Evolutionary conservation across 2,113 vertebrate genomes (phyloP).

Genomic region (Apodemus speciosus): DNA sequence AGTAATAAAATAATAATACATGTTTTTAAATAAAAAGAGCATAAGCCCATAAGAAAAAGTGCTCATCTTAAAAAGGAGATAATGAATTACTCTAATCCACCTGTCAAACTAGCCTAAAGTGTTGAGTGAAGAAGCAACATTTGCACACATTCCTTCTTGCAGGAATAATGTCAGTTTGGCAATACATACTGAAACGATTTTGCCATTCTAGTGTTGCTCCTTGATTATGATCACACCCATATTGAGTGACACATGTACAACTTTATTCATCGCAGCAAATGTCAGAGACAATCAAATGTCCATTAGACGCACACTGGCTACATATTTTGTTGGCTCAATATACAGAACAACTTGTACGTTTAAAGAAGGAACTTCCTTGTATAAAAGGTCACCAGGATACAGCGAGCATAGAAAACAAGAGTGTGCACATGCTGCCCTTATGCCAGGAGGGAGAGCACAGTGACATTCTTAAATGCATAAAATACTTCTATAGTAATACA

Average conservation of each 20-base stretch:
- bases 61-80: neutral
- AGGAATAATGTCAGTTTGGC: neutral
- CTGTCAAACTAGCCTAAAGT: neutral
- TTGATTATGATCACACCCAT: neutral
- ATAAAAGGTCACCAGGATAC: conserved; percentile 20
- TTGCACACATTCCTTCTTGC: neutral
- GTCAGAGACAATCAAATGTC: conserved; percentile 3
- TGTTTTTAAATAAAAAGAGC: neutral
- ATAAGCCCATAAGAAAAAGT: neutral
- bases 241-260: neutral
- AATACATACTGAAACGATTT: neutral
- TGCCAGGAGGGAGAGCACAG: neutral
- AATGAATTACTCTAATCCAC: neutral
- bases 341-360: neutral
- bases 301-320: neutral
- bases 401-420: neutral
- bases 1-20: neutral
- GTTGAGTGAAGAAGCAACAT: neutral
- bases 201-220: neutral
- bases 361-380: conserved; percentile 15
- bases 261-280: conserved; percentile 4
- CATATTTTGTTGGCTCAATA: neutral
- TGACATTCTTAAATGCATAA: neutral
- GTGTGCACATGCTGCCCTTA: neutral
- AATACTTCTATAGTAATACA: neutral